These are phyloP conservation scores for Apogon hyalosoma DNA, from an alignment of 2,797 vertebrate genomes.

Conservation along the genomic window DNA sequence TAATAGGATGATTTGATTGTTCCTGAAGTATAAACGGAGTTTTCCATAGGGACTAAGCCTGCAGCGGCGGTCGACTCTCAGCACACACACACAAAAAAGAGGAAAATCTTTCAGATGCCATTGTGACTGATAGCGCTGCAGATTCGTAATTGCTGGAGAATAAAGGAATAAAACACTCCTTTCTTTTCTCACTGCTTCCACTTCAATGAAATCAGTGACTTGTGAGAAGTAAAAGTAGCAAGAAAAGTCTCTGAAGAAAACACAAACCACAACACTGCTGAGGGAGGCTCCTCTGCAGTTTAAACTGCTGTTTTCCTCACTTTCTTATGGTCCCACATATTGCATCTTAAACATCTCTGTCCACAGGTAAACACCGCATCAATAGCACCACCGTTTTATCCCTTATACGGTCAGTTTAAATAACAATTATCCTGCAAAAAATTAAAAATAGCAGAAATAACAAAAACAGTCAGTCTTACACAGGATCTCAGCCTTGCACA, in stretches of 20 bases:
- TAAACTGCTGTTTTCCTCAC: constrained; percentile 1
- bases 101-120: constrained; percentile 53
- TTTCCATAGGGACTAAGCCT: constrained; percentile 52
- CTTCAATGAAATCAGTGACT: constrained; percentile 43
- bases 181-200: constrained; percentile 42
- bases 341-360: constrained; percentile 6
- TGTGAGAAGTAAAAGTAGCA: constrained; percentile 2
- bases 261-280: constrained; percentile 17
- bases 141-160: constrained; percentile 54
- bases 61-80: constrained; percentile 51
- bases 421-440: not conserved
- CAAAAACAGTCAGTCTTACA: not conserved
- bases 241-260: constrained; percentile 44
- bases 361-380: constrained; percentile 3
- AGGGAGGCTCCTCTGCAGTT: constrained; percentile 18
- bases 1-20: constrained; percentile 62
- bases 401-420: not conserved
- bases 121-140: constrained; percentile 45
- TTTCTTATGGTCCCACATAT: not conserved
- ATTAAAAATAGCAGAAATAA: not conserved
- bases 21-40: constrained; percentile 23
- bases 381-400: not conserved
- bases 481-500: not conserved
- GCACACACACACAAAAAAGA: constrained; percentile 38
- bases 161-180: constrained; percentile 27